phyloP scores from a whole-genome alignment of 2,797 vertebrate species.

The Brotula barbata region DNA sequence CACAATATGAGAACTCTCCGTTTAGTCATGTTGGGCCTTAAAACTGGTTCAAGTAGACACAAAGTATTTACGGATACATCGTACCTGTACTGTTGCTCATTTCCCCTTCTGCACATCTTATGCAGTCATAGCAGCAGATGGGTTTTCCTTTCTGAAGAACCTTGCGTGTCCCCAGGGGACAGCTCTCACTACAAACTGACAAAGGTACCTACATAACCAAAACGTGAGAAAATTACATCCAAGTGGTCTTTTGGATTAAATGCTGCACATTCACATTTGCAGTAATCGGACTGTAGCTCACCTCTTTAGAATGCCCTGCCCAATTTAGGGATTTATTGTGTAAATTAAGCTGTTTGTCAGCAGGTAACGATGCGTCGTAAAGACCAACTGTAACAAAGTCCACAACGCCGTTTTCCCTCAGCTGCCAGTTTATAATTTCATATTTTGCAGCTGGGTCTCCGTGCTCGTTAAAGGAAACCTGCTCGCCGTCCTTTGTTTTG shows the following conservation, averaged over 20 bases:
- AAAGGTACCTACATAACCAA: constrained; percentile 58
- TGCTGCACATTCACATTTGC: background rate
- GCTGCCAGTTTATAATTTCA: constrained; percentile 80
- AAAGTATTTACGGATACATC: background rate
- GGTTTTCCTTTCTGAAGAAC: constrained; percentile 72
- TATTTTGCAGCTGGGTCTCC: constrained; percentile 76
- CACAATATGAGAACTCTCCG: too few species aligned
- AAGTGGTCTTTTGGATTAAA: background rate
- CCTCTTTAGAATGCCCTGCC: constrained; percentile 60
- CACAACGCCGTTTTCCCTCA: constrained; percentile 39
- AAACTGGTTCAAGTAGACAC: background rate
- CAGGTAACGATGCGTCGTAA: constrained; percentile 70
- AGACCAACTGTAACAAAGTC: constrained; percentile 74
- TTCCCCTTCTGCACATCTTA: constrained; percentile 72
- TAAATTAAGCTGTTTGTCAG: constrained; percentile 54
- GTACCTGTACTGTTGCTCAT: constrained; percentile 73
- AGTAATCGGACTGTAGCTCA: background rate
- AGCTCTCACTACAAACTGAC: constrained; percentile 72
- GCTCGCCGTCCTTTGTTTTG: constrained; percentile 72
- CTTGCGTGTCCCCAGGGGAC: constrained; percentile 68
- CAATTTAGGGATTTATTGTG: constrained; percentile 61
- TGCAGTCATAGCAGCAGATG: constrained; percentile 76
- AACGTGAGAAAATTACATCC: background rate
- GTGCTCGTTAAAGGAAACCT: constrained; percentile 74
- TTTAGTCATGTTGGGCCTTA: too few species aligned